A percentile compares a stretch with the other conserved stretches of the same genome.
Evolutionary conservation across 2,888 invertebrate genomes (phyloP).

Genomic region (Melinaea menophilus): DNA sequence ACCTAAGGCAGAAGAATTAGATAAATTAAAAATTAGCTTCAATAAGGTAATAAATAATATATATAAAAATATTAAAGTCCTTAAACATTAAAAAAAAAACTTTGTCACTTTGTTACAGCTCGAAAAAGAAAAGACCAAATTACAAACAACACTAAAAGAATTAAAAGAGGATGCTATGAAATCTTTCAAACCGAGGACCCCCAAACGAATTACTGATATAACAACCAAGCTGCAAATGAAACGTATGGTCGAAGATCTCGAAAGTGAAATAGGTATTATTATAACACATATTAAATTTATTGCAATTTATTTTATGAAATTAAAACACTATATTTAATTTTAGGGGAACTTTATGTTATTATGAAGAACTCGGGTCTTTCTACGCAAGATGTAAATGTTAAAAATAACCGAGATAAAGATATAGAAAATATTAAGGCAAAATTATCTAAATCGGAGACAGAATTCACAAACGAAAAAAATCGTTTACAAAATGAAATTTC

Average conservation of each 20-base stretch:
- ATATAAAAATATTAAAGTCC: not conserved
- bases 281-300: not conserved
- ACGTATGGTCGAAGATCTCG: constrained; percentile 91
- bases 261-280: constrained; percentile 86
- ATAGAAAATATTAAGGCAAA: constrained; percentile 76
- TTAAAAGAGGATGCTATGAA: constrained; percentile 81
- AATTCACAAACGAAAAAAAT: constrained; percentile 74
- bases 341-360: constrained; percentile 79
- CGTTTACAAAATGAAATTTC: constrained; percentile 70
- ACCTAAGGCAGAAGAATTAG: constrained; percentile 71
- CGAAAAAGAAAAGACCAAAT: constrained; percentile 81
- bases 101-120: constrained; percentile 48
- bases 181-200: constrained; percentile 82
- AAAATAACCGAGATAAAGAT: constrained; percentile 69
- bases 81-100: not conserved
- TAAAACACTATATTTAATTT: constrained; percentile 21
- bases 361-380: constrained; percentile 79
- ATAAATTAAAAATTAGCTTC: constrained; percentile 75
- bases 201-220: constrained; percentile 85
- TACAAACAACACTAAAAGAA: constrained; percentile 81
- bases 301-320: not conserved
- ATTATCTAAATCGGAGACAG: constrained; percentile 68
- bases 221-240: constrained; percentile 86
- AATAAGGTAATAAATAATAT: constrained; percentile 51
- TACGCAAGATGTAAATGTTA: constrained; percentile 68